phyloP scores from a whole-genome alignment of 2,797 vertebrate genomes.

The Fistularia commersonii region DNA sequence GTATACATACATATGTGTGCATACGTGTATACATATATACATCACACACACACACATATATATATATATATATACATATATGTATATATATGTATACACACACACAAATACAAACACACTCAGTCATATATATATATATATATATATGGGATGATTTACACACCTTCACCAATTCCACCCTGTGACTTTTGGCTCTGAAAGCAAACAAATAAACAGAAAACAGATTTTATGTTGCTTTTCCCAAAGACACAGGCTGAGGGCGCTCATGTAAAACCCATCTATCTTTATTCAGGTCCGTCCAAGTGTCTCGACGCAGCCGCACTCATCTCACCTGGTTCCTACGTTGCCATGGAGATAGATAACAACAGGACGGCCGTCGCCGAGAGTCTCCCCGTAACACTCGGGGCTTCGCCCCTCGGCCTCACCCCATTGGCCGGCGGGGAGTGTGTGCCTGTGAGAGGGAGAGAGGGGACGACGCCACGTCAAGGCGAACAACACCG shows the following conservation, averaged over 20 bases:
- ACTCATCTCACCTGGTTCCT: constrained; percentile 75
- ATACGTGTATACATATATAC: no score
- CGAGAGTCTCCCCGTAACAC: constrained; percentile 75
- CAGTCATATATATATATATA: no score
- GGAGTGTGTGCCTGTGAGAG: constrained; percentile 76
- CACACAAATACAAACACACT: no score
- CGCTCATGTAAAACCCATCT: constrained; percentile 34
- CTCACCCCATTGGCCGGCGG: constrained; percentile 70
- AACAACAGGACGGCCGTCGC: constrained; percentile 74
- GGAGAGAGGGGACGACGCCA: constrained; percentile 21
- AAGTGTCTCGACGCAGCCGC: constrained; percentile 38
- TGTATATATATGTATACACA: no score
- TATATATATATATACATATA: no score
- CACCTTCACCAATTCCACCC: constrained; percentile 81
- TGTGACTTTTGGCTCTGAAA: constrained; percentile 76
- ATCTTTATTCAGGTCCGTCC: constrained; percentile 50
- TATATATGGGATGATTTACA: no score
- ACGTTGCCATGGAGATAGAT: constrained; percentile 83
- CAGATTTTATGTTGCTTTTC: constrained; percentile 23
- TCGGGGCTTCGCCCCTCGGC: constrained; percentile 65
- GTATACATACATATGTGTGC: no score
- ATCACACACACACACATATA: no score
- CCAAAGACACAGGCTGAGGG: constrained; percentile 1
- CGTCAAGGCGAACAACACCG: constrained; percentile 14
- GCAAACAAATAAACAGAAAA: constrained; percentile 30